These are phyloP conservation scores for Agonopterix heracliana DNA, from an alignment of 2,888 invertebrate genomes.

Conservation along the genomic window DNA sequence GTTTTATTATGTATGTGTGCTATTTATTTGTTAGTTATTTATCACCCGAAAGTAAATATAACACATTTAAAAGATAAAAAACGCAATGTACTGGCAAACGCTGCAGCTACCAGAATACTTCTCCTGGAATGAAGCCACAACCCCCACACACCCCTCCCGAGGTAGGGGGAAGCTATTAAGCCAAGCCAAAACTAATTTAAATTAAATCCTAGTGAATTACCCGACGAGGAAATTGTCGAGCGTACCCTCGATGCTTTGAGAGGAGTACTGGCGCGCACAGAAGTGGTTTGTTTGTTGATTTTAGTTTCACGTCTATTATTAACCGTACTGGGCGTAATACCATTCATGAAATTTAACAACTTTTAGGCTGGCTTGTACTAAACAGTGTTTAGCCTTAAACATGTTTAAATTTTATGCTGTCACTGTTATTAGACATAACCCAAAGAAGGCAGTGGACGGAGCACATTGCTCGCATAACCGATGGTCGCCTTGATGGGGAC, in stretches of 20 bases:
- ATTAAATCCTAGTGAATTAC: slow-evolving; percentile 86
- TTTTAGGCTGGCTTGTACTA: too few relatives aligned
- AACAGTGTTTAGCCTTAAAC: too few relatives aligned
- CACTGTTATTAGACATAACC: too few relatives aligned
- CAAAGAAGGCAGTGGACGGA: too few relatives aligned
- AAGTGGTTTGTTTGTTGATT: slow-evolving; percentile 22
- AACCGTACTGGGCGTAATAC: too few relatives aligned
- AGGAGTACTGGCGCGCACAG: slow-evolving; percentile 36
- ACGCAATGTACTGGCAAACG: not conserved
- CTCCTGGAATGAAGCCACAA: slow-evolving; percentile 46
- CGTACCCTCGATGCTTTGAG: slow-evolving; percentile 69
- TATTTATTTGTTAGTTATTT: not conserved
- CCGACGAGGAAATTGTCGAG: slow-evolving; percentile 77
- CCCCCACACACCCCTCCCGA: slow-evolving; percentile 45
- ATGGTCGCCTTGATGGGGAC: too few relatives aligned
- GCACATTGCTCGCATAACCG: too few relatives aligned
- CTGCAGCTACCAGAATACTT: slow-evolving; percentile 48
- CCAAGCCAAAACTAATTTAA: slow-evolving; percentile 91
- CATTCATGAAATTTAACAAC: too few relatives aligned
- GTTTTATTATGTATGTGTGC: not conserved
- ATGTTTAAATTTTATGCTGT: too few relatives aligned
- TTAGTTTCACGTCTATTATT: not conserved
- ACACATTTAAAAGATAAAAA: not conserved
- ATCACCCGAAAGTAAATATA: not conserved
- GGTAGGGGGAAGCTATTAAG: slow-evolving; percentile 85